Conservation (phyloP, 1,140 invertebrate genomes). For the Drosophila tropicalis region DNA sequence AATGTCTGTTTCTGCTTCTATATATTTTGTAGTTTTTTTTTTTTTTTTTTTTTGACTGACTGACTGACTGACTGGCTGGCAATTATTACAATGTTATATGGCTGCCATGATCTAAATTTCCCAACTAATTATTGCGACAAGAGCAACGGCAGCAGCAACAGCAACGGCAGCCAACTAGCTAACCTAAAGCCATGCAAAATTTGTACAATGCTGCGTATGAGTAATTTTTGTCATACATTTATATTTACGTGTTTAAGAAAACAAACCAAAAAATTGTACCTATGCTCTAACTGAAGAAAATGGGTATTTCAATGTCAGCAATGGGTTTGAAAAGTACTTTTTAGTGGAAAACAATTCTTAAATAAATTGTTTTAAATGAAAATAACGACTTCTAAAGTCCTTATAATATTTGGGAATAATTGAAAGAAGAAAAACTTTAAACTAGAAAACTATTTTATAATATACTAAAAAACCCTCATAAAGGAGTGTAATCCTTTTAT, state of each 20-base stretch:
- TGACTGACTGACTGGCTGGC: slow-evolving; percentile 24
- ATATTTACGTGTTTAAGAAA: slow-evolving; percentile 3
- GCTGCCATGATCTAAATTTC: slow-evolving; percentile 75
- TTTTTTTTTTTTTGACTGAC: slow-evolving; percentile 33
- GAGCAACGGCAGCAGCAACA: slow-evolving; percentile 33
- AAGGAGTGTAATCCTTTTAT: too few species aligned
- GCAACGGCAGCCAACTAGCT: neutral
- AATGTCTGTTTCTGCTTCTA: slow-evolving; percentile 40
- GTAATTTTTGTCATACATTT: slow-evolving; percentile 37
- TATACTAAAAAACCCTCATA: too few species aligned
- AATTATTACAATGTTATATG: slow-evolving; percentile 71
- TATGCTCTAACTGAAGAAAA: neutral
- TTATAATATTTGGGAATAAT: too few species aligned
- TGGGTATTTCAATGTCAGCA: neutral
- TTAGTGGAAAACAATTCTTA: too few species aligned
- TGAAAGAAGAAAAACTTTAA: too few species aligned
- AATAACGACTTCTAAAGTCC: too few species aligned
- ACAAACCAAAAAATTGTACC: neutral
- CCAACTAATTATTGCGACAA: slow-evolving; percentile 73
- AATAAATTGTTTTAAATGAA: too few species aligned
- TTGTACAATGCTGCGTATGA: slow-evolving; percentile 40
- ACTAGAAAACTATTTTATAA: too few species aligned
- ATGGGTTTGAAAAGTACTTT: too few species aligned
- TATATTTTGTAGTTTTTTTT: slow-evolving; percentile 37
- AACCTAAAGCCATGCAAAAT: slow-evolving; percentile 34